These are phyloP conservation scores for Labeo catla DNA, from an alignment of 2,113 vertebrate genomes.

Conservation along the genomic window DNA sequence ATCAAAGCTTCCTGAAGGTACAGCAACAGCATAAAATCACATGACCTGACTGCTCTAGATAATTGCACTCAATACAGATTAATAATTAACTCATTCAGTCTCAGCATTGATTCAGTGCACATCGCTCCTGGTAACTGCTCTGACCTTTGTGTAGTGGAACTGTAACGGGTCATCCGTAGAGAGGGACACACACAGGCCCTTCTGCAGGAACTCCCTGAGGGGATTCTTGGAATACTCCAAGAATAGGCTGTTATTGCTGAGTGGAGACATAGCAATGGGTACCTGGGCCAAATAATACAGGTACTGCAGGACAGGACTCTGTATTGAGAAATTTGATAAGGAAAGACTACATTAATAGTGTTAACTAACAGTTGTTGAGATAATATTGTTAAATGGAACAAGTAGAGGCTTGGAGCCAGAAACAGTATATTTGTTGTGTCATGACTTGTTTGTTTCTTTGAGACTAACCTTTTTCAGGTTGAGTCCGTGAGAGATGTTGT, in stretches of 20 bases:
- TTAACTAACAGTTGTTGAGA: no score
- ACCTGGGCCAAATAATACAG: constrained; percentile 97
- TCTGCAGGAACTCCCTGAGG: constrained; percentile 92
- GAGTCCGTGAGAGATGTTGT: constrained; percentile 97
- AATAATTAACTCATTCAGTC: neutral
- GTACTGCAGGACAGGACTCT: constrained; percentile 98
- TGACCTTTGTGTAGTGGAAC: constrained; percentile 98
- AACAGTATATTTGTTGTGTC: neutral
- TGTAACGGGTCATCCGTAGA: constrained; percentile 98
- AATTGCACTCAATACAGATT: neutral
- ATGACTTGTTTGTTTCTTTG: neutral
- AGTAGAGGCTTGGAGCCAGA: no score
- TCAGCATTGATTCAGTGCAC: neutral
- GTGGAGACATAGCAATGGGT: constrained; percentile 97
- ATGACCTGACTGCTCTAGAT: neutral
- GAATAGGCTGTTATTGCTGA: constrained; percentile 98
- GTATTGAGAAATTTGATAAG: constrained; percentile 42
- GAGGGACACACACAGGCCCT: constrained; percentile 93
- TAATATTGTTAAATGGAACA: no score
- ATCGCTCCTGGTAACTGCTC: neutral
- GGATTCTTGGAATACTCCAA: constrained; percentile 97
- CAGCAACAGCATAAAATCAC: neutral
- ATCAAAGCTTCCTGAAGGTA: constrained; percentile 84
- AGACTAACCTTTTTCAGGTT: constrained; percentile 92
- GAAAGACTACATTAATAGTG: neutral